Evolutionary conservation across 1,140 invertebrate genomes (phyloP), one percentile per base, ranked within the genome.

Genomic region (Cyclargus thomasi): DNA sequence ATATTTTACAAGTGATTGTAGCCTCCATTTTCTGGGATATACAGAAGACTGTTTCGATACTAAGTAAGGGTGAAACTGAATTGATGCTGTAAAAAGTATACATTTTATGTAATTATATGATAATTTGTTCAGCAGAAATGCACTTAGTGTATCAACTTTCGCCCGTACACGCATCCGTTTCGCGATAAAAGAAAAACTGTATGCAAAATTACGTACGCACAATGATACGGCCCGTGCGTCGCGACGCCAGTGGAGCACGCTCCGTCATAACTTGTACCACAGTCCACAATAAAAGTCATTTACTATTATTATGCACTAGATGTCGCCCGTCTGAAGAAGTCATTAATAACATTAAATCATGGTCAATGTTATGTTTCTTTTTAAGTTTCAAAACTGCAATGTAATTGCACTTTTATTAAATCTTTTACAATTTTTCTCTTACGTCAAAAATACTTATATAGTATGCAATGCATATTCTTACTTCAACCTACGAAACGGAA

Each of bases 131-230:
- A 55, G 17, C 18, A 59, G 55, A 21, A 59, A 59, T 21, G 10
- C 18, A 20, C 53, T 59, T 59, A 21, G 17, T 55, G 53, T 55
- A 55, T 17, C 18, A 59, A 20, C 18, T 59, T 20, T 21, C 20
- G 11, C 20, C 55, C 18, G 8, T 59, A 8, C 55, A 59, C 55
- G 55, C 55, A 17, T 18, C n/a, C 53, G 18, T 17, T 55, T 18
- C 53, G 55, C 55, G 55, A 59, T 59, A 59, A 59, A 8, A 20
- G 17, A 59, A 59, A 55, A 55, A 18, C 18, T 59, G 55, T 20
- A 59, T 59, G 55, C 18, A 59, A 59, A 20, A 20, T 59, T 59
- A 21, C 16, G 53, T 55, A 55, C 18, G 55, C 18, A 18, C 10
- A 2, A 11, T 53, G 3, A 17, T 53, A n/a, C 47, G n/a, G 47